Percentiles rank a stretch among this genome's conserved stretches.
Evolutionary conservation across 2,888 invertebrate species (phyloP).

Genomic region (Epinotia ramella): DNA sequence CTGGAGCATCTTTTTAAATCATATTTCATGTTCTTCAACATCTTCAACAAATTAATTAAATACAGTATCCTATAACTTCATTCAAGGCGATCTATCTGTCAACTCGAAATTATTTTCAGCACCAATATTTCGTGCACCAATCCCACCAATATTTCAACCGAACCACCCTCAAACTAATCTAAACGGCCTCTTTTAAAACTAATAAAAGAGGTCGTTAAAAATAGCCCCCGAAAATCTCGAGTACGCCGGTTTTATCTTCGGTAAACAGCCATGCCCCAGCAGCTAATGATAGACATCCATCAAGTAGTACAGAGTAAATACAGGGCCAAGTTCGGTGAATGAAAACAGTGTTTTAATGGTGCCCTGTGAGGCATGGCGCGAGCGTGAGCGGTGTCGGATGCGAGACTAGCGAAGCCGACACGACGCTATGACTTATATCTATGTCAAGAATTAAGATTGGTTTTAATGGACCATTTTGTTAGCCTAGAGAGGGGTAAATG

Average conservation of each 20-base stretch:
- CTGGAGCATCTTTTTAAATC: neutral
- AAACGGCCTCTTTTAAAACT: slow-evolving; percentile 84
- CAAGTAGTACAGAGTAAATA: slow-evolving; percentile 54
- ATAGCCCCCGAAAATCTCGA: slow-evolving; percentile 83
- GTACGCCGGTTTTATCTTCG: slow-evolving; percentile 69
- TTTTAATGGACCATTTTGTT: neutral
- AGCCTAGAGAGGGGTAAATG: neutral
- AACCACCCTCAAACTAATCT: slow-evolving; percentile 73
- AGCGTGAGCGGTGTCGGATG: slow-evolving; percentile 17
- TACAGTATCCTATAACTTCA: neutral
- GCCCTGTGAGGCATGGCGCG: slow-evolving; percentile 22
- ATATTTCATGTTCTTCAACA: neutral
- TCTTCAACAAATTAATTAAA: slow-evolving; percentile 2
- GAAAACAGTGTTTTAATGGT: slow-evolving; percentile 43
- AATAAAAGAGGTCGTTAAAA: slow-evolving; percentile 83
- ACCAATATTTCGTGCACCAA: slow-evolving; percentile 79
- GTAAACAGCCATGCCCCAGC: slow-evolving; percentile 72
- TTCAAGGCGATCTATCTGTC: slow-evolving; percentile 20
- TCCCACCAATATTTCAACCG: slow-evolving; percentile 60
- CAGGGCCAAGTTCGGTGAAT: slow-evolving; percentile 41
- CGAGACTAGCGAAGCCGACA: neutral
- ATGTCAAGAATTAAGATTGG: neutral
- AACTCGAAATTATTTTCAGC: slow-evolving; percentile 70
- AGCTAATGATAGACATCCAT: slow-evolving; percentile 76
- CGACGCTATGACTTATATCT: neutral